Evolutionary conservation across 2,888 invertebrate genomes (phyloP), one percentile per base, ranked within the genome.

Genomic region (Oscheius sp.): DNA sequence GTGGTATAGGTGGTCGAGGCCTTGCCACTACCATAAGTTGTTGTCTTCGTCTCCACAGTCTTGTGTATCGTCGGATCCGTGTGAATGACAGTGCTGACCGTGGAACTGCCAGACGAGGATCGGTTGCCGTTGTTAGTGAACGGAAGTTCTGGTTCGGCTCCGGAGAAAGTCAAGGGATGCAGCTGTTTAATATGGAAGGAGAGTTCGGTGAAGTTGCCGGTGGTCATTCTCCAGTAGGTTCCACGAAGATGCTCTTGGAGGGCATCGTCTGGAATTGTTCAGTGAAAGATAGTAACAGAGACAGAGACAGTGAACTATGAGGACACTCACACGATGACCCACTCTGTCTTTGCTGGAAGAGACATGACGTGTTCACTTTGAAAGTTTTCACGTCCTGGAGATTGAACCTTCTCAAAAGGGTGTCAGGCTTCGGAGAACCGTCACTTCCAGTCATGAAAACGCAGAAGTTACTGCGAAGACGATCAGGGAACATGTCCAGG

Each of bases 171-270:
- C 35, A 59, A 11, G 1, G 80, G 80, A 42, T 70, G 57, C 10
- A 75, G 70, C 2, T 29, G 53, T 1, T 73, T 59, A n/a, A 79
- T 62, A 35, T 75, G 72, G 35, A 65, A 59, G 68, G 80, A 76
- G 68, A 83, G 81, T 42, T 75, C 73, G 37, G 76, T 76, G 37
- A 83, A 76, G 58, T 80, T 78, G 58, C 76, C 77, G 62, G 76
- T 75, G 0, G 81, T 79, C 79, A 82, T 78, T 21, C 74, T 71
- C 82, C 82, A 82, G 74, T 82, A 80, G 33, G 77, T 77, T 37
- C 73, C 73, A 1, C 82, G 71, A 63, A 79, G 79, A 48, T 80
- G 76, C 74, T 82, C 80, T 68, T 80, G 79, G 48, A 81, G 68
- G 13, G 71, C 53, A 55, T 81, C 81, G 53, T 78, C 81, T 81